Evolutionary conservation across 2,888 invertebrate species (phyloP), one percentile per base, ranked within the genome.

Genomic region (Erebia epiphron): DNA sequence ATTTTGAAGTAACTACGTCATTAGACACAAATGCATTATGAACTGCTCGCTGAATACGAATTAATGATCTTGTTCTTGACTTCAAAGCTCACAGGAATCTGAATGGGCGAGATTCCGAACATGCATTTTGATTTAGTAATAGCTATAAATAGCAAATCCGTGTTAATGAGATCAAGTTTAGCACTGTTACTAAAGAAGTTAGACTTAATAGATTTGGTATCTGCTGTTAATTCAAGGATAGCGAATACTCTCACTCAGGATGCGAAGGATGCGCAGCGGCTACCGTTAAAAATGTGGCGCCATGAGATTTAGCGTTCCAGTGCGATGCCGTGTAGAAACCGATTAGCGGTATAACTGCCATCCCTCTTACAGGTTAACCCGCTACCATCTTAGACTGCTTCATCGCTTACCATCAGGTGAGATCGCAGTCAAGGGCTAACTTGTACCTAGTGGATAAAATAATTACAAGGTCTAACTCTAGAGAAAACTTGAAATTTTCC

Each of bases 31-130:
- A 8, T 49, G 49, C 61, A 49, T 57, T 18, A 2, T 43, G 43
- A 62, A 49, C 14, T 62, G 49, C 46, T 21, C 49, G 8, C 11
- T 13, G 49, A 62, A 62, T 62, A 46, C 26, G 21, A 62, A 62
- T 62, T 62, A 21, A 62, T 62, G 62, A 49, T 49, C 62, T 62
- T 49, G 62, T 49, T 62, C 62, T 49, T 62, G 62, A 62, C 21
- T 49, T 49, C 62, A 49, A 62, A 61, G 10, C 21, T 46, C 46
- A 21, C 7, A 62, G 62, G 62, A 62, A 62, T 62, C 62, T 49
- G 62, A 64, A 52, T 64, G 41, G 64, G 52, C 13, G 64, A 54
- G 64, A 64, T 64, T 64, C 54, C 64, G 54, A 54, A 54, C 41
- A 54, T 54, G 35, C 62, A 62, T 14, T 62, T 26, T 62, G 54